Base-by-base conservation (phyloP, 1,140 invertebrate genomes). In the Acromyrmex charruanus region DNA sequence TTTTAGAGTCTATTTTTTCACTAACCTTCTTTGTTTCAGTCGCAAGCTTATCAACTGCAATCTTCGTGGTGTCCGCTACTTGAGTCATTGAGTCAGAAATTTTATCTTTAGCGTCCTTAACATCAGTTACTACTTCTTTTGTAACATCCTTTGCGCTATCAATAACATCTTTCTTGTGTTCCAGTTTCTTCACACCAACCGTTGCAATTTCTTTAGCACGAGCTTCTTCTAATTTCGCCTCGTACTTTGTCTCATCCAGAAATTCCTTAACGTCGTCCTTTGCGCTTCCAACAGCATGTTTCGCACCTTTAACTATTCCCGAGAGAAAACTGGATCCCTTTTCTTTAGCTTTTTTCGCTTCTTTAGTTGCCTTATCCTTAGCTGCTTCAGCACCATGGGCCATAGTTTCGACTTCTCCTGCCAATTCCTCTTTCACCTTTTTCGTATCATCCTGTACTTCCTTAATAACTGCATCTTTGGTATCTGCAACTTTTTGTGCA, bases 231-330 rank as follows among this genome's bases (percentile, higher is more conserved):
- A 77, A 39, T 12, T 66, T n/a, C 35, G 69, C 77, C 0, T 68
- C 10, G 2, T 74, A 12, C 53, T 93, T 94, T 0, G 92, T 92
- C 51, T 93, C 91, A 3, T 92, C 91, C 9, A 91, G 80, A 75
- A 93, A 93, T 53, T 95, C 94, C 49, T 94, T 93, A 0, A 94
- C 88, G 0, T 94, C 94, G 12, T 93, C 94, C 0, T 90, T 91
- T n/a, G 94, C 87, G 28, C 94, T 93, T 7, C 94, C 93, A 3
- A 91, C 92, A 7, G 94, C 91, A 49, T 94, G 91, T 31, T 93
- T 93, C 0, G 89, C 84, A 5, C 91, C 90, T 61, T 92, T 92
- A 14, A 93, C 89, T 1, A 93, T 87, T 3, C 89, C 90, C 1
- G 92, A 92, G 0, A 92, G 35, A 18, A 92, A 92, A 6, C 92